Percentiles rank a stretch among this genome's conserved stretches.
Conservation (phyloP, 1,140 invertebrate genomes). For the Metaphire vulgaris region DNA sequence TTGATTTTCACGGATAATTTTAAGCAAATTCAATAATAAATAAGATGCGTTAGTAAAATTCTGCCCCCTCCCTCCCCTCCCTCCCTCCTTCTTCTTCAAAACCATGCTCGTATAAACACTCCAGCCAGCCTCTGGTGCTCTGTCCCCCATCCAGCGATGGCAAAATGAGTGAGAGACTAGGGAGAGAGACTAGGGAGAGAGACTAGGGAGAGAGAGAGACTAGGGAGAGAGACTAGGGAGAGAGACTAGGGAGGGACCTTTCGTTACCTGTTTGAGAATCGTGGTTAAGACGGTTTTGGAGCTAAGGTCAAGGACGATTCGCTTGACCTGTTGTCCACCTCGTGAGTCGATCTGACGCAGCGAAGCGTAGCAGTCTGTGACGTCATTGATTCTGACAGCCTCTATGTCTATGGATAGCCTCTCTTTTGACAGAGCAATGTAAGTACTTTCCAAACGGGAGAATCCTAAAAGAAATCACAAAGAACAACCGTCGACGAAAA, state of each 20-base stretch:
- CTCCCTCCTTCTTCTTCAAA: too few species aligned
- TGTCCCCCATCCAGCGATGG: neutral
- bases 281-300: slow-evolving; percentile 32
- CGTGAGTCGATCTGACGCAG: slow-evolving; percentile 21
- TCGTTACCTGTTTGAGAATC: slow-evolving; percentile 37
- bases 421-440: neutral
- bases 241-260: neutral
- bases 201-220: neutral
- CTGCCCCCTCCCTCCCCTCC: too few species aligned
- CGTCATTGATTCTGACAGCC: slow-evolving; percentile 10
- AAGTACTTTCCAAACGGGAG: slow-evolving; percentile 4
- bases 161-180: neutral
- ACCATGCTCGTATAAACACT: too few species aligned
- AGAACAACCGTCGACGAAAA: neutral
- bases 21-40: too few species aligned
- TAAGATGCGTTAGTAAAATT: too few species aligned
- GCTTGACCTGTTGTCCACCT: slow-evolving; percentile 9
- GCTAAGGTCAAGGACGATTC: slow-evolving; percentile 39
- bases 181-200: neutral
- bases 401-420: slow-evolving; percentile 18
- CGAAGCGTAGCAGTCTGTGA: slow-evolving; percentile 20
- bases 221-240: neutral
- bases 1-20: too few species aligned
- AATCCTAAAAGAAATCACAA: slow-evolving; percentile 22
- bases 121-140: too few species aligned